These are phyloP conservation scores for Heterodera schachtii DNA, from an alignment of 1,140 invertebrate genomes.

Conservation along the genomic window DNA sequence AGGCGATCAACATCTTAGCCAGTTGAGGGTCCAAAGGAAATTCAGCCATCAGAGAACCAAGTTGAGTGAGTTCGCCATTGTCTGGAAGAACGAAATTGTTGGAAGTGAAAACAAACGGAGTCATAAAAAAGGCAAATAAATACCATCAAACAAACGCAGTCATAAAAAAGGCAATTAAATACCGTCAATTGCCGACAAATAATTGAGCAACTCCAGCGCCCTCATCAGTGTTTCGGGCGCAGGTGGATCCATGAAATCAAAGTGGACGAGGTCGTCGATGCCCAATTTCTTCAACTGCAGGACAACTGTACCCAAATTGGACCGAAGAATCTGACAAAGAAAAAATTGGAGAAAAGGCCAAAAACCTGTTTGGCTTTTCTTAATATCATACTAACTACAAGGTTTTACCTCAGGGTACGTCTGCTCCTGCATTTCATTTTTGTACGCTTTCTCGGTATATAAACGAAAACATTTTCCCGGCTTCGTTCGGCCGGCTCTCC, in stretches of 20 bases:
- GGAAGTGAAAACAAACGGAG: constrained; percentile 68
- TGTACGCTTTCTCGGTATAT: constrained; percentile 98
- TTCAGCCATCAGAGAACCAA: constrained; percentile 98
- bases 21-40: constrained; percentile 98
- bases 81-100: constrained; percentile 33
- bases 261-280: constrained; percentile 98
- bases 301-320: constrained; percentile 94
- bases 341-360: neutral
- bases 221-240: constrained; percentile 99
- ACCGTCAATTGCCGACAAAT: constrained; percentile 88
- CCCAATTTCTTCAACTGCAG: constrained; percentile 97
- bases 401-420: constrained; percentile 96
- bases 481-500: constrained; percentile 90
- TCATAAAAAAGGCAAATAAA: constrained; percentile 71
- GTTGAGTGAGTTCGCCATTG: constrained; percentile 83
- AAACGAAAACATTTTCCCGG: constrained; percentile 97
- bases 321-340: constrained; percentile 66
- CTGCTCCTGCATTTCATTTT: constrained; percentile 98
- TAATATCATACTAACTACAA: neutral
- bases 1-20: constrained; percentile 96
- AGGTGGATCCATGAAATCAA: constrained; percentile 99
- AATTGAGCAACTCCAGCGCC: constrained; percentile 94
- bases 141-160: too few species aligned
- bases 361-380: neutral
- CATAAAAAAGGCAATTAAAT: neutral